Percentiles rank a stretch among this genome's conserved stretches.
phyloP scores from a whole-genome alignment of 2,797 vertebrate species.

The Dicrostonyx torquatus region DNA sequence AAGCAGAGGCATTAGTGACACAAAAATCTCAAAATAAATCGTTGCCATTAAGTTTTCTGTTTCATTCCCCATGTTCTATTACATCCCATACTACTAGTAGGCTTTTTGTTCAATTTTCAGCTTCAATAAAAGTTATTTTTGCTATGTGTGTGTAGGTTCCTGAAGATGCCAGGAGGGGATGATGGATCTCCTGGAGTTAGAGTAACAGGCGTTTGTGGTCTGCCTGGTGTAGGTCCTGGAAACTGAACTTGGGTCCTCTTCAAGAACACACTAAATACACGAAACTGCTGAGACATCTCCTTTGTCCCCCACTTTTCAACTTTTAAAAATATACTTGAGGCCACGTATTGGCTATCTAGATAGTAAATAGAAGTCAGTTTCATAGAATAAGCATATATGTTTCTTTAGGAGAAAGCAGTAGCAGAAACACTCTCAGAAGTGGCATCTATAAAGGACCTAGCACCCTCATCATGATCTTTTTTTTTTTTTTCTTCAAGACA shows the following conservation, averaged over 20 bases:
- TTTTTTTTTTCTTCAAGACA: too few species aligned
- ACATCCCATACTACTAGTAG: neutral
- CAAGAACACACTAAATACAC: neutral
- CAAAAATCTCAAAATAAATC: neutral
- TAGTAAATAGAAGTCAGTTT: neutral
- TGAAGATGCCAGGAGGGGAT: too few species aligned
- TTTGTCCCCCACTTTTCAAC: neutral
- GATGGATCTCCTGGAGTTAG: neutral
- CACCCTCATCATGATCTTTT: accelerated
- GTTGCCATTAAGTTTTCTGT: neutral
- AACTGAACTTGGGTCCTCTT: neutral
- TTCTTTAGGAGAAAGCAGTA: neutral
- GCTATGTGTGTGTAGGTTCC: neutral
- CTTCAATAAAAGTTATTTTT: neutral
- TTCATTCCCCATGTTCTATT: neutral
- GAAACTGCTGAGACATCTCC: neutral
- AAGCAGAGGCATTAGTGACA: neutral
- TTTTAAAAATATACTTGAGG: neutral
- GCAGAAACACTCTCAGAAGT: neutral
- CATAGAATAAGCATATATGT: neutral
- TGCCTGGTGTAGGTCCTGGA: neutral
- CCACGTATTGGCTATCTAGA: neutral
- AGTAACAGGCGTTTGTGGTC: neutral
- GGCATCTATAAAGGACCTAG: neutral
- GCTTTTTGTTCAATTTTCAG: neutral